Evolutionary conservation across 2,888 invertebrate species (phyloP).

Genomic region (Rapana venosa): DNA sequence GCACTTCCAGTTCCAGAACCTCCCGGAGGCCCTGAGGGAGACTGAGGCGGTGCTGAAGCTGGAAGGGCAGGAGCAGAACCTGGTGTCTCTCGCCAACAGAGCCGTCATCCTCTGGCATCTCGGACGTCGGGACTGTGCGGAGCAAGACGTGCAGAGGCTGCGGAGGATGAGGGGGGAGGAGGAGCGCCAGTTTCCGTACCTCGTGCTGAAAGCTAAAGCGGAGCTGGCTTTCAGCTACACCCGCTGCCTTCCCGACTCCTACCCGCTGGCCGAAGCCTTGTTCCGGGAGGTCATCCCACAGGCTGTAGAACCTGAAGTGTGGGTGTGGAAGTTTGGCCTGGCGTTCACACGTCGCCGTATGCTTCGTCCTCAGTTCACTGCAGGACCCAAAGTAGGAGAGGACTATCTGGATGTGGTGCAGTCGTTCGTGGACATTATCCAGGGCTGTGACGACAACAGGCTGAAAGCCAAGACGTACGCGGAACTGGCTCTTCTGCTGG

Average conservation of each 20-base stretch:
- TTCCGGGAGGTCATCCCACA: constrained; percentile 20
- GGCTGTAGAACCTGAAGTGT: constrained; percentile 12
- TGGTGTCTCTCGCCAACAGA: constrained; percentile 40
- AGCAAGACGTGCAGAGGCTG: background rate
- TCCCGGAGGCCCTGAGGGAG: background rate
- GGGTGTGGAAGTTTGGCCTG: constrained; percentile 36
- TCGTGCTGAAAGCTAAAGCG: constrained; percentile 32
- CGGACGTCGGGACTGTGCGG: background rate
- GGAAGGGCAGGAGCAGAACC: constrained; percentile 20
- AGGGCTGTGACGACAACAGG: background rate
- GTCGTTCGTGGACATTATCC: background rate
- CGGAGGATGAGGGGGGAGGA: background rate
- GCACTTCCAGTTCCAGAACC: background rate
- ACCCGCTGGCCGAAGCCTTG: background rate
- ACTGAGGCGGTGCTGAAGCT: background rate
- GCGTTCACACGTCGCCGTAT: background rate
- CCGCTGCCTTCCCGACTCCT: background rate
- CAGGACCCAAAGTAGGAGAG: background rate
- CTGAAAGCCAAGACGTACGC: constrained; percentile 35
- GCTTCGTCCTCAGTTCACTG: background rate
- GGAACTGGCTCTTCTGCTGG: constrained; percentile 25
- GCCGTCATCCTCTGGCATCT: constrained; percentile 26
- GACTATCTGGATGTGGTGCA: background rate
- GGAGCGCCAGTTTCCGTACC: background rate
- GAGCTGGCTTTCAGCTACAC: constrained; percentile 39